phyloP scores from a whole-genome alignment of 2,113 vertebrate species.

The Leptocoma aspasia region DNA sequence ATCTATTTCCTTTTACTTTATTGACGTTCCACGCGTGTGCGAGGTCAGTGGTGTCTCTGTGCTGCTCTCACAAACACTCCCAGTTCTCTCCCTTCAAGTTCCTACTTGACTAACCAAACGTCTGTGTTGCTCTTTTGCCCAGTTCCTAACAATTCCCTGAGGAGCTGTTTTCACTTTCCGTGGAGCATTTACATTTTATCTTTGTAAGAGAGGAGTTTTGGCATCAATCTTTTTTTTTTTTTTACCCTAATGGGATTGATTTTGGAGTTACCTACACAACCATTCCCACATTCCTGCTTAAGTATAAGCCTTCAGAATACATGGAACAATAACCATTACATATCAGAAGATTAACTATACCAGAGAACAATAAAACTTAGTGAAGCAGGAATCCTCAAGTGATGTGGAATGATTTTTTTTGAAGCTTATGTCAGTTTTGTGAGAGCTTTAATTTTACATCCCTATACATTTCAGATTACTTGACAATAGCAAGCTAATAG shows the following conservation, averaged over 20 bases:
- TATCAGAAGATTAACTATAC: conserved; percentile 58
- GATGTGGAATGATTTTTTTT: conserved; percentile 54
- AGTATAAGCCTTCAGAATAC: conserved; percentile 24
- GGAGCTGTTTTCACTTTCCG: conserved; percentile 67
- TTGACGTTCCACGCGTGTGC: background rate
- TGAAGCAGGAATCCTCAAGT: conserved; percentile 42
- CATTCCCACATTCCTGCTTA: conserved; percentile 43
- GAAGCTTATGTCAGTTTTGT: conserved; percentile 49
- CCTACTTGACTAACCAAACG: conserved; percentile 45
- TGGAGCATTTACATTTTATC: conserved; percentile 67
- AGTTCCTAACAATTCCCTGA: conserved; percentile 51
- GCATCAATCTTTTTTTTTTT: conserved; percentile 33
- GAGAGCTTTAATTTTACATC: conserved; percentile 43
- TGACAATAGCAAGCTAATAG: conserved; percentile 3
- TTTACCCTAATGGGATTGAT: conserved; percentile 42
- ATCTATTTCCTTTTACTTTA: background rate
- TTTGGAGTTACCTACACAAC: conserved; percentile 49
- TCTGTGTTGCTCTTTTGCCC: conserved; percentile 61
- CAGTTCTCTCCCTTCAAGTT: conserved; percentile 13
- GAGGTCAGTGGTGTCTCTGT: background rate
- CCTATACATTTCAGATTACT: conserved; percentile 13
- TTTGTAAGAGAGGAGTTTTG: conserved; percentile 56
- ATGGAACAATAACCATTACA: conserved; percentile 52
- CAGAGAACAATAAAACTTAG: conserved; percentile 36
- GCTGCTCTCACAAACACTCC: conserved; percentile 10